Evolutionary conservation across 2,797 vertebrate species (phyloP).

Genomic region (Thunnus albacares): DNA sequence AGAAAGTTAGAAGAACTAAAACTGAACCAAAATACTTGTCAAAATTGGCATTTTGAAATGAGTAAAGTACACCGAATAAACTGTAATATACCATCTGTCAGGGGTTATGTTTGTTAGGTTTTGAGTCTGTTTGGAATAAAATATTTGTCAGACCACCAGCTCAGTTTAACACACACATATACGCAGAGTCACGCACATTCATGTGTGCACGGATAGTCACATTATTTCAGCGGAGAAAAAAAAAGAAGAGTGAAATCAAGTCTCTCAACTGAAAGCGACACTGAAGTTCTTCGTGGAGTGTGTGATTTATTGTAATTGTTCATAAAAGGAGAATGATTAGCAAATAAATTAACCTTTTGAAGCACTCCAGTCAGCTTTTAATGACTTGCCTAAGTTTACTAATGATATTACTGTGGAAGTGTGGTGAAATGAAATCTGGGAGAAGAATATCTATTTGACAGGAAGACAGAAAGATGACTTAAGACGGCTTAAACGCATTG

Average conservation of each 20-base stretch:
- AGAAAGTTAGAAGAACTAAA: conserved; percentile 21
- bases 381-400: conserved; percentile 56
- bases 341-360: conserved; percentile 68
- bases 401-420: conserved; percentile 47
- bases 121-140: conserved; percentile 7
- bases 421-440: conserved; percentile 44
- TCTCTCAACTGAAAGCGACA: conserved; percentile 37
- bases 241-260: conserved; percentile 20
- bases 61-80: not conserved
- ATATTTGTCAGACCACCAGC: conserved; percentile 20
- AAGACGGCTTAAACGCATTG: conserved; percentile 14
- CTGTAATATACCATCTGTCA: conserved; percentile 7
- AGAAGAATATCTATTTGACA: conserved; percentile 54
- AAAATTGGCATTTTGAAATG: not conserved
- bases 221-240: conserved; percentile 23
- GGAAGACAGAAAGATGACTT: conserved; percentile 55
- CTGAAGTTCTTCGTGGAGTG: conserved; percentile 29
- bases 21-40: conserved; percentile 5
- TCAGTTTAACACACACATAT: not conserved
- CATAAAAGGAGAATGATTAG: conserved; percentile 53
- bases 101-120: conserved; percentile 17
- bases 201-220: conserved; percentile 4
- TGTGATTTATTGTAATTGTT: conserved; percentile 67
- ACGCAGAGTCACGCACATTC: not conserved
- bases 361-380: conserved; percentile 43